Conservation (phyloP, 2,888 invertebrate genomes). For the Acronicta psi region DNA sequence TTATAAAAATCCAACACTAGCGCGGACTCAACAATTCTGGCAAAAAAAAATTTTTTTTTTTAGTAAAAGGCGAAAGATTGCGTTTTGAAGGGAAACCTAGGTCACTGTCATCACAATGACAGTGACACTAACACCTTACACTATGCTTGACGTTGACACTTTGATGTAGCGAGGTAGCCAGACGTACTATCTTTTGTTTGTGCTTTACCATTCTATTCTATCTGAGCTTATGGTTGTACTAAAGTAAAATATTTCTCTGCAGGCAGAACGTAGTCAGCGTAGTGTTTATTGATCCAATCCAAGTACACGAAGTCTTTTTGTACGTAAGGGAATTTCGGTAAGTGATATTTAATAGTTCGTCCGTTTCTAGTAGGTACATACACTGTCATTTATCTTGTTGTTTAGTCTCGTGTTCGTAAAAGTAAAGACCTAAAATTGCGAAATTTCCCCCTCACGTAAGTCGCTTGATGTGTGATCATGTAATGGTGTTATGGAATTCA, state of each 20-base stretch:
- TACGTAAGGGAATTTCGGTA: slow-evolving; percentile 32
- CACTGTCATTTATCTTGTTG: background rate
- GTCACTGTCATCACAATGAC: no score
- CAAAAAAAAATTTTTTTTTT: no score
- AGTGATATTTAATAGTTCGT: slow-evolving; percentile 23
- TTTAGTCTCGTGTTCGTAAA: background rate
- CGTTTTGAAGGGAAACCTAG: no score
- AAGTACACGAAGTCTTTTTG: slow-evolving; percentile 4
- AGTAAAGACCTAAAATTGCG: slow-evolving; percentile 26
- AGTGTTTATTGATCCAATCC: slow-evolving; percentile 33
- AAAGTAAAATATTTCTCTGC: slow-evolving; percentile 46
- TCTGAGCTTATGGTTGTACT: slow-evolving; percentile 27
- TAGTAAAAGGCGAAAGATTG: no score
- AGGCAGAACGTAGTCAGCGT: slow-evolving; percentile 11
- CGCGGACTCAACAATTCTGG: no score
- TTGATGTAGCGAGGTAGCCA: no score
- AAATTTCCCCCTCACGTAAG: slow-evolving; percentile 19
- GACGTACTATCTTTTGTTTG: slow-evolving; percentile 51
- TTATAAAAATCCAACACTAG: no score
- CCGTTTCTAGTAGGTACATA: no score
- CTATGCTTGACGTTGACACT: slow-evolving; percentile 1
- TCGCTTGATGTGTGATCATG: slow-evolving; percentile 7
- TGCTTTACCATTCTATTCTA: slow-evolving; percentile 30
- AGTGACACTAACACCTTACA: background rate
- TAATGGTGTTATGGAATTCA: background rate